Conservation (phyloP, 2,113 vertebrate genomes). For the Alectura lathami region DNA sequence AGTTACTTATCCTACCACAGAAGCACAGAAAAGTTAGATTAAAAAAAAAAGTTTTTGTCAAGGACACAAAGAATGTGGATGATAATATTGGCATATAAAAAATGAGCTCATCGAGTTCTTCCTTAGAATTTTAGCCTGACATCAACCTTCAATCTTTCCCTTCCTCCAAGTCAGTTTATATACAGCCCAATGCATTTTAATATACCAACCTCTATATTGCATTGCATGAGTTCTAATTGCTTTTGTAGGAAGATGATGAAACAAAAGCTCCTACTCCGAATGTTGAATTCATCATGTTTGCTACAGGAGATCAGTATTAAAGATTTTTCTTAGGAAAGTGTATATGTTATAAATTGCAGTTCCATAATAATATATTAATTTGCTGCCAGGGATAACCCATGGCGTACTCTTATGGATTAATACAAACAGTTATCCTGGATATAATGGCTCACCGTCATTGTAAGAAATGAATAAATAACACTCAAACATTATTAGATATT, state of each 20-base stretch:
- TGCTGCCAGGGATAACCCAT: slow-evolving; percentile 71
- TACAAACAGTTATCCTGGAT: slow-evolving; percentile 12
- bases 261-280: slow-evolving; percentile 45
- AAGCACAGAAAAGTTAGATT: background rate
- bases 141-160: background rate
- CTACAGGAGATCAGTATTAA: slow-evolving; percentile 75
- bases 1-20: background rate
- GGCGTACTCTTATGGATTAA: slow-evolving; percentile 66
- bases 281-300: slow-evolving; percentile 72
- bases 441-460: slow-evolving; percentile 67
- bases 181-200: slow-evolving; percentile 17
- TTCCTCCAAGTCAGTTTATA: background rate
- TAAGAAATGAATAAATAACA: slow-evolving; percentile 73
- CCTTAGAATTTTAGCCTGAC: background rate
- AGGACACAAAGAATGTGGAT: background rate
- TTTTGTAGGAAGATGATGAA: slow-evolving; percentile 48
- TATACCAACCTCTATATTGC: background rate
- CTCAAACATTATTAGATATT: slow-evolving; percentile 52
- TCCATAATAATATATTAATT: slow-evolving; percentile 73
- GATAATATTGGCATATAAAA: background rate
- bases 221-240: slow-evolving; percentile 10
- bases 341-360: slow-evolving; percentile 65
- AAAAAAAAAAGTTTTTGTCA: too few relatives aligned
- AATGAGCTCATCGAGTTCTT: background rate
- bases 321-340: slow-evolving; percentile 68